These are phyloP conservation scores for Daboia siamensis DNA, from an alignment of 2,113 vertebrate species.

Conservation along the genomic window DNA sequence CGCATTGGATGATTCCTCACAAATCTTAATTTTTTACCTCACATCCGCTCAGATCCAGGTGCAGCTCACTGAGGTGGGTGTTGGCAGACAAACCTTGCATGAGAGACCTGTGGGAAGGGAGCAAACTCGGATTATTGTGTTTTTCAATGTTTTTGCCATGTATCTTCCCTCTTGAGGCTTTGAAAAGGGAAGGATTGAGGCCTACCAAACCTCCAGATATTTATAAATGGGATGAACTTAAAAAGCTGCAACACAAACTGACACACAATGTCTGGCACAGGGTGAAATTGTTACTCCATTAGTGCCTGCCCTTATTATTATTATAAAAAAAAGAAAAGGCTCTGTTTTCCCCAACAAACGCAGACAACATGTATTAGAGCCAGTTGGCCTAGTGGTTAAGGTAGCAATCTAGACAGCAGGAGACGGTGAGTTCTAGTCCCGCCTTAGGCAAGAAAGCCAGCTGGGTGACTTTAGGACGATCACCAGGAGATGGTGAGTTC, in stretches of 20 bases:
- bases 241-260: slow-evolving; percentile 8
- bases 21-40: neutral
- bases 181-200: neutral
- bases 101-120: neutral
- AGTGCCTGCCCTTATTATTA: neutral
- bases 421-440: too few species aligned
- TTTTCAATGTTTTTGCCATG: neutral
- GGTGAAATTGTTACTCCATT: neutral
- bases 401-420: too few species aligned
- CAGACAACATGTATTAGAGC: neutral
- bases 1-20: neutral
- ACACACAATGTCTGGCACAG: neutral
- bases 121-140: neutral
- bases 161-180: neutral
- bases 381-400: neutral
- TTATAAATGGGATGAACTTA: neutral
- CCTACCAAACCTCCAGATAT: neutral
- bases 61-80: slow-evolving; percentile 18
- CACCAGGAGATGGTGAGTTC: too few species aligned
- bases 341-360: neutral
- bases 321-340: too few species aligned
- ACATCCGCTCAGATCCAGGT: slow-evolving; percentile 26
- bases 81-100: slow-evolving; percentile 7
- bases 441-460: too few species aligned
- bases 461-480: too few species aligned